These are phyloP conservation scores for Hermaeophaga mercurialis DNA, from an alignment of 2,888 invertebrate species.

Conservation along the genomic window DNA sequence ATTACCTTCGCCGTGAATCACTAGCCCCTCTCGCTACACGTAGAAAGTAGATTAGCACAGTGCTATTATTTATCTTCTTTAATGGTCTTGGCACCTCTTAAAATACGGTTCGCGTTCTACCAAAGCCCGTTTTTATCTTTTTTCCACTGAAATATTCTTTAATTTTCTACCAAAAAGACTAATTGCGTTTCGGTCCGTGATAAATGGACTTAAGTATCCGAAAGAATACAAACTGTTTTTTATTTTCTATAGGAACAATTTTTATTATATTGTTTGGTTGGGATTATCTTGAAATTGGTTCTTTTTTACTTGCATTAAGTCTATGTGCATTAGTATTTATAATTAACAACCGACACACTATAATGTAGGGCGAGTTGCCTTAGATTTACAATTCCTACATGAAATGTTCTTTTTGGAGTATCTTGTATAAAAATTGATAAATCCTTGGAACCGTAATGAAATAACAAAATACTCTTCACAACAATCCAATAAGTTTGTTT, in stretches of 20 bases:
- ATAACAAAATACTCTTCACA: too few species aligned
- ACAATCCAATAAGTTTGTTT: too few species aligned
- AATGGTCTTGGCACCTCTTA: conserved; percentile 37
- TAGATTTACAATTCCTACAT: too few species aligned
- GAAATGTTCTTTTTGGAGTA: too few species aligned
- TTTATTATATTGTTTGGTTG: too few species aligned
- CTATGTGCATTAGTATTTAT: too few species aligned
- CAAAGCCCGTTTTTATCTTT: conserved; percentile 30
- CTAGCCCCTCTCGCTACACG: conserved; percentile 36
- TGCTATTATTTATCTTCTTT: conserved; percentile 42
- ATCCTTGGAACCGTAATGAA: too few species aligned
- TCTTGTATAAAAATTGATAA: too few species aligned
- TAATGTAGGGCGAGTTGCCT: too few species aligned
- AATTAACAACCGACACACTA: too few species aligned
- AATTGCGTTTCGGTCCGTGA: conserved; percentile 30
- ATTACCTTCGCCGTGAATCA: conserved; percentile 35
- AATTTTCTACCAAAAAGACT: conserved; percentile 45
- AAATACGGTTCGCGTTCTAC: conserved; percentile 33
- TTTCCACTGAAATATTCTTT: conserved; percentile 43
- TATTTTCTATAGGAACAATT: too few species aligned
- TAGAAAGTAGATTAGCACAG: conserved; percentile 42
- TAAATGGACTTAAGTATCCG: conserved; percentile 26
- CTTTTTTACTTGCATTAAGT: background rate
- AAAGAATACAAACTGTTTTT: conserved; percentile 27
- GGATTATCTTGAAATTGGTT: background rate